phyloP scores from a whole-genome alignment of 2,113 vertebrate genomes.

The Cavia porcellus region DNA sequence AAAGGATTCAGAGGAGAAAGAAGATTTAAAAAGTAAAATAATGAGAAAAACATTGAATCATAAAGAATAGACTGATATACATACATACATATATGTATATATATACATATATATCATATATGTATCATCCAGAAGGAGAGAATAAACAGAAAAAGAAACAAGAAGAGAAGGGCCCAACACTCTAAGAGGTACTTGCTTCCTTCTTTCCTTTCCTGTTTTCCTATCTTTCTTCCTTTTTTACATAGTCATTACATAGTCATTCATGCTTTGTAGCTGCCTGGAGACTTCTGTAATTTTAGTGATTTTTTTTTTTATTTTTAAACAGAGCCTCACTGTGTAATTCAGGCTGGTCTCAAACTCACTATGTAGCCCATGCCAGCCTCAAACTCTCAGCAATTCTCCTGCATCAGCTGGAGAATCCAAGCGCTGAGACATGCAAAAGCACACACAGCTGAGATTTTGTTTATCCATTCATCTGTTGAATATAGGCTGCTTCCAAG shows the following conservation, averaged over 20 bases:
- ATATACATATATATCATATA: no score
- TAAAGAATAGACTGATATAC: no score
- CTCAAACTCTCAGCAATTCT: background rate
- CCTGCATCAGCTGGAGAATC: background rate
- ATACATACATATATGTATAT: no score
- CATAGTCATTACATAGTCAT: background rate
- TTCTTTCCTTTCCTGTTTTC: background rate
- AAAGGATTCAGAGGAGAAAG: background rate
- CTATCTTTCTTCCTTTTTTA: background rate
- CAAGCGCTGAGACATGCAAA: background rate
- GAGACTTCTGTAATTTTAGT: background rate
- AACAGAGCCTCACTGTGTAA: background rate
- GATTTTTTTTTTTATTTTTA: background rate
- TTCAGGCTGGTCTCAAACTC: background rate
- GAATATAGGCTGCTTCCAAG: no score
- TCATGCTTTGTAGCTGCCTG: background rate
- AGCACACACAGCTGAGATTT: background rate
- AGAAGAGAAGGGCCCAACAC: background rate
- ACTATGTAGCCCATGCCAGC: background rate
- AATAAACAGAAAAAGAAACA: background rate
- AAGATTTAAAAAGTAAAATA: background rate
- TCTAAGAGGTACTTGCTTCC: background rate
- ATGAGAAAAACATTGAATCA: constrained; percentile 11
- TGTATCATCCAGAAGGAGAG: no score
- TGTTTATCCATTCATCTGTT: no score